These are phyloP conservation scores for Osedax frankpressi DNA, from an alignment of 2,888 invertebrate species.

Conservation along the genomic window DNA sequence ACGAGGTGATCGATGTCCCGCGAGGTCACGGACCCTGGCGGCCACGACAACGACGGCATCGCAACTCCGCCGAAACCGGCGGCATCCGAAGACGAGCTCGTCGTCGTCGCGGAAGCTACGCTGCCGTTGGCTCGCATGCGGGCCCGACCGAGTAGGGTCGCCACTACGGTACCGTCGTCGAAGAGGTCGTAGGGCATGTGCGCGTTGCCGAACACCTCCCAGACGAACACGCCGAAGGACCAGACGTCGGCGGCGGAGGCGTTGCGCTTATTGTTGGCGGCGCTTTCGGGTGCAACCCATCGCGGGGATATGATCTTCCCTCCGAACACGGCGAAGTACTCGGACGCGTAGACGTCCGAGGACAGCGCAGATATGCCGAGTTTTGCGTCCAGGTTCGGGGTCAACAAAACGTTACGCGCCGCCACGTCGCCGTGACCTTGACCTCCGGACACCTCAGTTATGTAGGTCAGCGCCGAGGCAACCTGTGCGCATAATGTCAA, in stretches of 20 bases:
- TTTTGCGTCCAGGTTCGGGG: slow-evolving; percentile 65
- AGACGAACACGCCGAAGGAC: slow-evolving; percentile 72
- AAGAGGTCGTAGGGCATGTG: slow-evolving; percentile 63
- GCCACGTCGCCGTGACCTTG: slow-evolving; percentile 76
- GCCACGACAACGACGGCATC: slow-evolving; percentile 35
- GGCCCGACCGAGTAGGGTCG: slow-evolving; percentile 39
- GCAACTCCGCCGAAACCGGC: slow-evolving; percentile 39
- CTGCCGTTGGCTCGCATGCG: slow-evolving; percentile 40
- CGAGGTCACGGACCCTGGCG: slow-evolving; percentile 38
- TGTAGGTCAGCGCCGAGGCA: slow-evolving; percentile 66
- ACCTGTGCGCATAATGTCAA: slow-evolving; percentile 54
- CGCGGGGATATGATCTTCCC: slow-evolving; percentile 58
- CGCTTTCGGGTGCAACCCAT: slow-evolving; percentile 75
- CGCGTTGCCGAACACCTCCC: slow-evolving; percentile 74
- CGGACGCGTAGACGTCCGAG: slow-evolving; percentile 72
- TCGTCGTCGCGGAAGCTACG: slow-evolving; percentile 41
- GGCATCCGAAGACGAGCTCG: slow-evolving; percentile 39
- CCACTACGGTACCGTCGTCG: slow-evolving; percentile 61
- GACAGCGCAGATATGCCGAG: slow-evolving; percentile 66
- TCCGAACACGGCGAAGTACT: slow-evolving; percentile 54
- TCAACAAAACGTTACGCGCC: slow-evolving; percentile 76
- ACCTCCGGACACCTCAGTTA: slow-evolving; percentile 50
- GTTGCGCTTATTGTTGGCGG: slow-evolving; percentile 77
- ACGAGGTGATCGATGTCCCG: slow-evolving; percentile 36
- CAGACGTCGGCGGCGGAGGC: slow-evolving; percentile 89